Evolutionary conservation across 2,797 vertebrate species (phyloP), one percentile per base, ranked within the genome.

Genomic region (Periophthalmus magnuspinnatus): DNA sequence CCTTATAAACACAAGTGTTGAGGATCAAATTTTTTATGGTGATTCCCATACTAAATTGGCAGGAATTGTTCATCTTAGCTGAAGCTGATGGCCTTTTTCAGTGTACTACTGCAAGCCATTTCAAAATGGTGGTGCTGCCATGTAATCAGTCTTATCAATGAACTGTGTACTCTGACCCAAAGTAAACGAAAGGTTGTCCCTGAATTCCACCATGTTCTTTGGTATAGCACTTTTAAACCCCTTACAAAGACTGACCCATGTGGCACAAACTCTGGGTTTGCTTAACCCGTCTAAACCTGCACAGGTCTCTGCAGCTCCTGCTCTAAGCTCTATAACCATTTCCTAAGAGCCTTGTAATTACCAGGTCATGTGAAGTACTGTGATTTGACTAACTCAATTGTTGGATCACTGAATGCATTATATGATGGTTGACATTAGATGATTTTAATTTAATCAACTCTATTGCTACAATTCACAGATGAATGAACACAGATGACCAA

Each of bases 81-180:
- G 24, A 60, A 33, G 41, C 47, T 24, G 22, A 28, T 68, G 58
- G 55, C n/a, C 24, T 34, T 19, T 68, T 36, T 75, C 56, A 21
- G 45, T 69, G 63, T 69, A 47, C 47, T 47, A 52, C 38, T 41
- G 38, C 57, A 77, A 67, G 58, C 64, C 60, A 63, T 67, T 84
- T 88, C 72, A 75, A 84, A 84, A 86, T 84, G 83, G 76, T 82
- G 69, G 47, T 38, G 60, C 70, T 81, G 72, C 70, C 72, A 33
- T 80, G 81, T 83, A 81, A 86, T 86, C 84, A 75, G 82, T 72
- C 84, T 92, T 91, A 91, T 92, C 88, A 80, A 64, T 73, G 67
- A 73, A 32, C 52, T 74, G 71, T 87, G 89, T 86, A 89, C 91
- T 93, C 84, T 91, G 89, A 90, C 88, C 90, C 73, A 75, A 75